These are phyloP conservation scores for Eumerus sabulonum DNA, from an alignment of 2,888 invertebrate species.

Conservation along the genomic window DNA sequence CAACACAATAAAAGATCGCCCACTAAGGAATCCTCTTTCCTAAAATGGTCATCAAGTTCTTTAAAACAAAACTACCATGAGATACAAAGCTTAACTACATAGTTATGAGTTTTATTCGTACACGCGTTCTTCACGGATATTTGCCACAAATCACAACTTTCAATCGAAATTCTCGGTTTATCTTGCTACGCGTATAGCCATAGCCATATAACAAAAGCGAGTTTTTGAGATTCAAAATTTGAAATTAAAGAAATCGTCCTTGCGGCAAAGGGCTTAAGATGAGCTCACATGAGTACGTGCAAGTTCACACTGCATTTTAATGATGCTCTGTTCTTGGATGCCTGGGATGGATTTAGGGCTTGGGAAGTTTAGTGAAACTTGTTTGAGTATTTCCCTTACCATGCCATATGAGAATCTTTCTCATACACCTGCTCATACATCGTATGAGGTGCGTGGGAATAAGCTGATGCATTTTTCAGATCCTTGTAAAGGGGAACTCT, in stretches of 20 bases:
- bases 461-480: conserved; percentile 10
- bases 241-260: conserved; percentile 30
- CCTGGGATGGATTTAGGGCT: conserved; percentile 32
- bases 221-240: conserved; percentile 31
- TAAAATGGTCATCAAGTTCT: conserved; percentile 50
- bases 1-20: conserved; percentile 23
- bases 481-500: too few relatives aligned
- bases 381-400: conserved; percentile 22
- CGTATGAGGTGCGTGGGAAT: not conserved
- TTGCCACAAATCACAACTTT: conserved; percentile 64
- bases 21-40: conserved; percentile 18
- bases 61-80: conserved; percentile 33
- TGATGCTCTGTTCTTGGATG: conserved; percentile 36
- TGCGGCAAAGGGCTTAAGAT: conserved; percentile 7
- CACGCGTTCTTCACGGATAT: conserved; percentile 43
- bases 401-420: conserved; percentile 9
- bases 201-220: conserved; percentile 13
- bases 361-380: conserved; percentile 28
- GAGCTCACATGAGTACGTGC: not conserved
- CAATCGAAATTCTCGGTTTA: conserved; percentile 49
- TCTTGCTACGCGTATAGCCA: not conserved
- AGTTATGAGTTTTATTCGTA: not conserved
- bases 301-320: conserved; percentile 40
- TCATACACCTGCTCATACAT: not conserved
- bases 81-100: conserved; percentile 14